phyloP scores from a whole-genome alignment of 37 sponge, comb jelly and placozoan species.

The Oscarella lobularis region DNA sequence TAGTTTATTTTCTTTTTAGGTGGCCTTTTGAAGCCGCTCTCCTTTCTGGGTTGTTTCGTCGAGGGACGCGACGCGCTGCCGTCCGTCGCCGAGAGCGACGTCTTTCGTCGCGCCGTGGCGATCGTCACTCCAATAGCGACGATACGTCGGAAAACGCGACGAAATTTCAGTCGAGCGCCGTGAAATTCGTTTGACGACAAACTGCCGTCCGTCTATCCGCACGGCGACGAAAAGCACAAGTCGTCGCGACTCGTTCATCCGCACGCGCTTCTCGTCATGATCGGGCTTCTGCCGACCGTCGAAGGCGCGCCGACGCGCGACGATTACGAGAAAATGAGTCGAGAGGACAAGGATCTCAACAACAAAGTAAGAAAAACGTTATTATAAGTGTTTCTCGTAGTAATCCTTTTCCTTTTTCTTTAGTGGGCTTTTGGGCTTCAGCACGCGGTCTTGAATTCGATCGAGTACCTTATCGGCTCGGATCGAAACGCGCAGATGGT shows the following conservation, averaged over 20 bases:
- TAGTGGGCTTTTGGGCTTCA: slow-evolving; percentile 79
- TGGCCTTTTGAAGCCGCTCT: slow-evolving; percentile 55
- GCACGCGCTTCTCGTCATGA: slow-evolving; percentile 53
- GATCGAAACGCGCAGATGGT: slow-evolving; percentile 68
- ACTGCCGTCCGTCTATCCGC: not conserved
- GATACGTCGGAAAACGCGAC: too few relatives aligned
- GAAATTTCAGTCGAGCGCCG: not conserved
- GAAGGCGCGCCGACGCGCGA: slow-evolving; percentile 1
- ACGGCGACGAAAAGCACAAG: not conserved
- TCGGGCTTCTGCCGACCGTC: slow-evolving; percentile 65
- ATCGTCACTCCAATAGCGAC: too few relatives aligned
- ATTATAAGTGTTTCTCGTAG: too few relatives aligned
- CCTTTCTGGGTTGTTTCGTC: slow-evolving; percentile 61
- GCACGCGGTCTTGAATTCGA: slow-evolving; percentile 46
- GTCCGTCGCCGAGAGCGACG: too few relatives aligned
- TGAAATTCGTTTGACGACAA: slow-evolving; percentile 22
- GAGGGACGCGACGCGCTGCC: not conserved
- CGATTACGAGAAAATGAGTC: too few relatives aligned
- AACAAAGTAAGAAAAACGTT: too few relatives aligned
- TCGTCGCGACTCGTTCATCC: slow-evolving; percentile 37
- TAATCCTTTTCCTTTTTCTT: not conserved
- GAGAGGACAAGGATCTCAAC: too few relatives aligned
- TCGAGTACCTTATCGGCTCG: slow-evolving; percentile 32
- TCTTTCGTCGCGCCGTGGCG: too few relatives aligned
- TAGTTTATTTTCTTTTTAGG: too few relatives aligned